These are phyloP conservation scores for Phycodurus eques DNA, from an alignment of 2,113 vertebrate species.

Conservation along the genomic window DNA sequence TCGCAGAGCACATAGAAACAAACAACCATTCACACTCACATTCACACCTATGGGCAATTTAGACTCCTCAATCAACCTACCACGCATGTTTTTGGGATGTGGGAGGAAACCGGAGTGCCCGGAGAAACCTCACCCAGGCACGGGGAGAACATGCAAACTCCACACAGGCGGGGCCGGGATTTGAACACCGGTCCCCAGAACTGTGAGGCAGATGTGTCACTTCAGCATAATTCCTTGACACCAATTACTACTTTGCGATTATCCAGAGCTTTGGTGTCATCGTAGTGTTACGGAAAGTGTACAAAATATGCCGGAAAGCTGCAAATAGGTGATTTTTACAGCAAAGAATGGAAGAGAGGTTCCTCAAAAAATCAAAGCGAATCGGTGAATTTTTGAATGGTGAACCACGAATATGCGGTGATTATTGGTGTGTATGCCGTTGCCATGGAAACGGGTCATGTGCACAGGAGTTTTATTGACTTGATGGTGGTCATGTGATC, in stretches of 20 bases:
- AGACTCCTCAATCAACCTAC: too few species aligned
- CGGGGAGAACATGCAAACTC: too few species aligned
- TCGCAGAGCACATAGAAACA: too few species aligned
- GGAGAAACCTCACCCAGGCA: too few species aligned
- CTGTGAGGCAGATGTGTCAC: not conserved
- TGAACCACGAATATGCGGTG: not conserved
- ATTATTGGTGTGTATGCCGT: constrained; percentile 21
- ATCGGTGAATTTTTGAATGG: not conserved
- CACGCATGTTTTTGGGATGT: too few species aligned
- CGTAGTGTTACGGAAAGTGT: not conserved
- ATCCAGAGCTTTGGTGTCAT: not conserved
- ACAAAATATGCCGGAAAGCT: not conserved
- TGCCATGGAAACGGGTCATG: constrained; percentile 10
- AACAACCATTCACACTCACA: too few species aligned
- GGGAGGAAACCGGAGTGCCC: too few species aligned
- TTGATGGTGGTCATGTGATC: constrained; percentile 4
- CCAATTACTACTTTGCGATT: too few species aligned
- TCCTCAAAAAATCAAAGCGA: not conserved
- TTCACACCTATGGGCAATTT: too few species aligned
- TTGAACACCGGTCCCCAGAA: too few species aligned
- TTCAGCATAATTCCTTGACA: not conserved
- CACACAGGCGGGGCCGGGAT: too few species aligned
- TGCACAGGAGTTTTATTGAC: constrained; percentile 2
- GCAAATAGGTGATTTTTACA: not conserved
- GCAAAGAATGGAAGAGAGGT: not conserved